phyloP scores from a whole-genome alignment of 1,140 invertebrate genomes.

The Dolichoris vasculosae region DNA sequence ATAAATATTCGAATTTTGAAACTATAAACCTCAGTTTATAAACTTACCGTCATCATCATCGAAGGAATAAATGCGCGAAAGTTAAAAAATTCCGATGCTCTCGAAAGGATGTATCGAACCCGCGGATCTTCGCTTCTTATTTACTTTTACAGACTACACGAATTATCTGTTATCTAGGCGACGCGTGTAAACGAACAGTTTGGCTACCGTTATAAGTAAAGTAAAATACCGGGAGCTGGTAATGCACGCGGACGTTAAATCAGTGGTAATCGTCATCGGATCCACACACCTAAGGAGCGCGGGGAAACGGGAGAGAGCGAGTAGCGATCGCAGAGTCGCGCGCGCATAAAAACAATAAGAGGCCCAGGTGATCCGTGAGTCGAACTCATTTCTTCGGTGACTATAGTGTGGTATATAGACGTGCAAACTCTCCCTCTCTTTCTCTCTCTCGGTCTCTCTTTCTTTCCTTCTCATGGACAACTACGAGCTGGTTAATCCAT shows the following conservation, averaged over 20 bases:
- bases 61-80: too few relatives aligned
- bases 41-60: too few relatives aligned
- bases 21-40: too few relatives aligned
- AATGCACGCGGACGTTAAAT: not conserved
- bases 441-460: too few relatives aligned
- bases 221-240: not conserved
- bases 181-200: too few relatives aligned
- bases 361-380: constrained; percentile 30
- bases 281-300: not conserved
- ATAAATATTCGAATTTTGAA: too few relatives aligned
- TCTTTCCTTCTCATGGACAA: not conserved
- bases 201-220: not conserved
- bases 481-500: not conserved
- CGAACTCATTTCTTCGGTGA: constrained; percentile 11
- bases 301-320: not conserved
- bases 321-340: constrained; percentile 12
- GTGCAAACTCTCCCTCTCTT: constrained; percentile 1
- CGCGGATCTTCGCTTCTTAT: too few relatives aligned
- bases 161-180: too few relatives aligned
- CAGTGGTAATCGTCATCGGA: constrained; percentile 26
- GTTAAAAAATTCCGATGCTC: too few relatives aligned
- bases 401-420: constrained; percentile 1
- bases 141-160: too few relatives aligned
- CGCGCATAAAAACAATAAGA: constrained; percentile 45
- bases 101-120: too few relatives aligned